Evolutionary conservation across 2,797 vertebrate species (phyloP), one percentile per base, ranked within the genome.

Genomic region (Sylvia borin): DNA sequence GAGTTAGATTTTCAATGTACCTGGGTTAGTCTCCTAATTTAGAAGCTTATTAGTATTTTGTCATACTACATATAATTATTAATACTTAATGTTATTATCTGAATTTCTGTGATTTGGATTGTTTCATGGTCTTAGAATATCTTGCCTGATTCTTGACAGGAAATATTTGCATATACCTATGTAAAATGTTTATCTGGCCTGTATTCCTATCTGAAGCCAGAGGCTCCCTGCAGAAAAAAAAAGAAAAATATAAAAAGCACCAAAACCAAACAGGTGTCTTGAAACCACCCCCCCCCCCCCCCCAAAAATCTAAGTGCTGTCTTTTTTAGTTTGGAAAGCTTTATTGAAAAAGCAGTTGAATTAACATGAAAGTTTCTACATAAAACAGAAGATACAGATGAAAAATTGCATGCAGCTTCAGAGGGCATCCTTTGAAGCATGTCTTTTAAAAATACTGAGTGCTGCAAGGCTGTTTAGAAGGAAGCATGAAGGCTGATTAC

Each of bases 231-330:
- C n/a, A 85, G 6, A 4, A 19, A 32, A 47, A 47, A 27, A 29
- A 36, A 20, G 8, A 14, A 19, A 5, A 6, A 29, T 10, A 34
- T 3, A 14, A 26, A 40, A 58, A 45, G 0, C 27, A 13, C 1
- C 15, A 51, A 53, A 79, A 10, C 3, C 8, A 67, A 91, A 58
- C 3, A 67, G 7, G 1, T 72, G 5, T 51, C 16, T 79, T 60
- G 45, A 84, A 71, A 13, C 7, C 1, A 2, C 3, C 22, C 4
- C 2, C 21, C 36, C 36, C 36, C 36, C 1, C 3, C 3, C 22
- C 4, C 2, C 21, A 14, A 70, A 78, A 90, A 55, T 8, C 38
- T 66, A 40, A 62, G 12, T 10, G 4, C 17, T 78, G 27, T 64
- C 11, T 71, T 62, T n/a, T 24, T 76, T 26, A 50, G 5, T 82